These are phyloP conservation scores for Platalea minor DNA, from an alignment of 2,797 vertebrate species.

Conservation along the genomic window DNA sequence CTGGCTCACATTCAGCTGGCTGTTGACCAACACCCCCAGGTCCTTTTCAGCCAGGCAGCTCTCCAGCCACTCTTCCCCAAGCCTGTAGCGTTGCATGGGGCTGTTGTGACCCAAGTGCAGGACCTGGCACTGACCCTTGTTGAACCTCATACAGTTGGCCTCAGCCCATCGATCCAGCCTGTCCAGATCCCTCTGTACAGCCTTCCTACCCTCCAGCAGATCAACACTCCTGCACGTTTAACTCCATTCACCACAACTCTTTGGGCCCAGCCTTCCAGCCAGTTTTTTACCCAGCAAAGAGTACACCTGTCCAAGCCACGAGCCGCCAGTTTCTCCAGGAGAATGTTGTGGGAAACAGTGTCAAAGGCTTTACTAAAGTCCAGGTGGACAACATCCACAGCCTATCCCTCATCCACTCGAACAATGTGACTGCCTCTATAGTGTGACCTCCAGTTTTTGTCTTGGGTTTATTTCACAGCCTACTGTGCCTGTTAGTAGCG, in stretches of 20 bases:
- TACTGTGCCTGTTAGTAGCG: neutral
- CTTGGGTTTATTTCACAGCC: neutral
- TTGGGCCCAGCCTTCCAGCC: neutral
- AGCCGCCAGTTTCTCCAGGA: neutral
- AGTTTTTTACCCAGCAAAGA: neutral
- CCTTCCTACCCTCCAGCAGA: no score
- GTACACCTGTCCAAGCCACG: neutral
- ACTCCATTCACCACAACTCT: neutral
- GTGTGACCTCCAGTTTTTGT: neutral
- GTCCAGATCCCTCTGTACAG: no score
- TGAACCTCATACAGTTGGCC: no score
- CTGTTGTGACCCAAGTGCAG: neutral
- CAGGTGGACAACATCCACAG: neutral
- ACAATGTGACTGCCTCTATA: neutral
- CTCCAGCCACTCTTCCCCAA: no score
- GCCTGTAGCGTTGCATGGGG: no score
- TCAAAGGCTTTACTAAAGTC: neutral
- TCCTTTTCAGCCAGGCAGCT: no score
- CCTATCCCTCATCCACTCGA: neutral
- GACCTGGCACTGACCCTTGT: no score
- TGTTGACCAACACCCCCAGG: no score
- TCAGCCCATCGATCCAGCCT: no score
- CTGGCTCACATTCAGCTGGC: no score
- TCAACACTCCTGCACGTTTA: neutral
- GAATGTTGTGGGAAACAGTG: neutral